A percentile compares a stretch with the other conserved stretches of the same genome.
Conservation (phyloP, 2,797 vertebrate species). For the Diplodus sargus region DNA sequence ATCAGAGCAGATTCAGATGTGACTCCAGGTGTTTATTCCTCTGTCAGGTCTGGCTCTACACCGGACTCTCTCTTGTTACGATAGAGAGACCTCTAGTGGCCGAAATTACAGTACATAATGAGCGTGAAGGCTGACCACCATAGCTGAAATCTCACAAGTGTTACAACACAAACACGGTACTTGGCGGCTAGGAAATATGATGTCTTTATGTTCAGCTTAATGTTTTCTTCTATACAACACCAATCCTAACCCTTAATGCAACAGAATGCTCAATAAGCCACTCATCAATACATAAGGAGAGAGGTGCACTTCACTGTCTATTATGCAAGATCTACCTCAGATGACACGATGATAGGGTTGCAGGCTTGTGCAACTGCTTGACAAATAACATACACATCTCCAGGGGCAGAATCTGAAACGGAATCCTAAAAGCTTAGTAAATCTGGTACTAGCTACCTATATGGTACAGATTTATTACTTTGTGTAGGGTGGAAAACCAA, state of each 20-base stretch:
- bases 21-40: too few species aligned
- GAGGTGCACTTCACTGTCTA: conserved; percentile 10
- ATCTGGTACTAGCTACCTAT: neutral
- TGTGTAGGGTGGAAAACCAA: neutral
- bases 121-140: neutral
- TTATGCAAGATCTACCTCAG: neutral
- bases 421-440: conserved; percentile 4
- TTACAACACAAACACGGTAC: neutral
- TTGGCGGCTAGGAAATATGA: neutral
- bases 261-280: neutral
- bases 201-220: neutral
- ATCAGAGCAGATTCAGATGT: too few species aligned
- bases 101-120: too few species aligned
- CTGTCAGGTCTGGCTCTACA: too few species aligned
- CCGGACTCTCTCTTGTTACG: too few species aligned
- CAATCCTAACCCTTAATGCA: conserved; percentile 1
- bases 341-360: conserved; percentile 23
- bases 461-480: neutral
- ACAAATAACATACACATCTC: conserved; percentile 41
- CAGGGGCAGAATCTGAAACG: conserved; percentile 29
- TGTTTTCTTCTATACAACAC: neutral
- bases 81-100: too few species aligned
- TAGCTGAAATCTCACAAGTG: neutral
- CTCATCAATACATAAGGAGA: conserved; percentile 17
- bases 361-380: conserved; percentile 20